Evolutionary conservation across 2,113 vertebrate genomes (phyloP).

Genomic region (Acinonyx jubatus): DNA sequence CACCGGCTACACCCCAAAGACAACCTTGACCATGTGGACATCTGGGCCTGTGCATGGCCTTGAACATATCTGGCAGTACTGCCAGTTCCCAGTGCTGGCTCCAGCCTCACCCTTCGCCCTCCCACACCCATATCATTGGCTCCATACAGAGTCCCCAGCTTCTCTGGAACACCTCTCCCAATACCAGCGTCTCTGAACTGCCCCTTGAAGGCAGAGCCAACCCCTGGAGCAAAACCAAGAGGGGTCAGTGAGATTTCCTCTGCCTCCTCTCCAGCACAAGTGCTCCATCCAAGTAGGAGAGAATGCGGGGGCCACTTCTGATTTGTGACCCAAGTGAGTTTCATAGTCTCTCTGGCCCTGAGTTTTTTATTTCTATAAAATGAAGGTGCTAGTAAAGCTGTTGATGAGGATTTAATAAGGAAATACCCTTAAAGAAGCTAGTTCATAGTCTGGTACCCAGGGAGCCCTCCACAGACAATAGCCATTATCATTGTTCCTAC

Average conservation of each 20-base stretch:
- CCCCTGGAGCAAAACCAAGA: not conserved
- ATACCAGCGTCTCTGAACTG: not conserved
- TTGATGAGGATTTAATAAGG: not conserved
- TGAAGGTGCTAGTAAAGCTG: not conserved
- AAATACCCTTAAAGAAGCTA: not conserved
- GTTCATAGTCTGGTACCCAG: not conserved
- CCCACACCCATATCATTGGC: not conserved
- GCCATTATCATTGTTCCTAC: not conserved
- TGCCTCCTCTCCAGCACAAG: not conserved
- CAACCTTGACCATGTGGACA: not conserved
- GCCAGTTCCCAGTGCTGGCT: not conserved
- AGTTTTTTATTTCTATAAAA: not conserved
- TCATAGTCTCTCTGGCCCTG: not conserved
- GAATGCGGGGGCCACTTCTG: not conserved
- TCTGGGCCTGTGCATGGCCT: rapidly evolving
- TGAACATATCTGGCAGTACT: not conserved
- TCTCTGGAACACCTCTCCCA: not conserved
- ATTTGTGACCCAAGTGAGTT: not conserved
- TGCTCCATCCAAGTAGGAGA: not conserved
- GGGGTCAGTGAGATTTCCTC: not conserved
- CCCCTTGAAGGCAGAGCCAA: not conserved
- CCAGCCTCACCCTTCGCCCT: not conserved
- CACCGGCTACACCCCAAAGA: not conserved
- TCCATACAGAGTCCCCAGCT: not conserved
- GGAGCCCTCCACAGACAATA: not conserved